A percentile compares a stretch with the other conserved stretches of the same genome.
These are phyloP conservation scores for Incurvaria masculella DNA, from an alignment of 2,888 invertebrate species.

Conservation along the genomic window DNA sequence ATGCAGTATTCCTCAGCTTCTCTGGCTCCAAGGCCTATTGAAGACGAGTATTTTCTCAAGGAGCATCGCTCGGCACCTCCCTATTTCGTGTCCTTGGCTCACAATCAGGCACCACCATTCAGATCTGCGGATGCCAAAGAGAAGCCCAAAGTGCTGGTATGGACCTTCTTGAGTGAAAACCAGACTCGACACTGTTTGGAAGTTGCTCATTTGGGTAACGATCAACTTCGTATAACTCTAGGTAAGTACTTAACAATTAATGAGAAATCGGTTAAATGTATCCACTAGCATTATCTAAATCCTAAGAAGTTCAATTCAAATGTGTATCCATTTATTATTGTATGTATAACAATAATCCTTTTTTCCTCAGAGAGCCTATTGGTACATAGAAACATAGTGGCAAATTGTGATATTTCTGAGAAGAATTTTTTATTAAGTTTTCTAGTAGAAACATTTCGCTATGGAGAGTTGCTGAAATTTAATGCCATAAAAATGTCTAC, in stretches of 20 bases:
- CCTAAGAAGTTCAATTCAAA: too few relatives aligned
- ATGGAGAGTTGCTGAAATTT: conserved; percentile 36
- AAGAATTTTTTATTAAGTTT: conserved; percentile 30
- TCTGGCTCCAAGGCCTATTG: too few relatives aligned
- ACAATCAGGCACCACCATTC: conserved; percentile 39
- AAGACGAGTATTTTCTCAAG: conserved; percentile 16
- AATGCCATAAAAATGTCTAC: conserved; percentile 29
- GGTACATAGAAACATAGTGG: conserved; percentile 30
- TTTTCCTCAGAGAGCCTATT: conserved; percentile 26
- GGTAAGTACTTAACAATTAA: too few relatives aligned
- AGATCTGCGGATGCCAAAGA: conserved; percentile 23
- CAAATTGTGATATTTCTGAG: conserved; percentile 30
- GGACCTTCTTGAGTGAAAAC: conserved; percentile 27
- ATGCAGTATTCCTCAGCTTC: too few relatives aligned
- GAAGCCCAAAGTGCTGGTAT: conserved; percentile 26
- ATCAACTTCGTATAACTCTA: background rate
- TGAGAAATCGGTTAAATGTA: too few relatives aligned
- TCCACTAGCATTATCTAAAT: too few relatives aligned
- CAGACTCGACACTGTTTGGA: conserved; percentile 32
- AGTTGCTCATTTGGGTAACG: background rate
- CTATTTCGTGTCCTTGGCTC: conserved; percentile 33
- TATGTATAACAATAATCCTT: background rate
- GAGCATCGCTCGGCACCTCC: conserved; percentile 39
- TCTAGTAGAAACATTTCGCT: conserved; percentile 30
- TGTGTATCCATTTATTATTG: too few relatives aligned